These are phyloP conservation scores for Wasmannia auropunctata DNA, from an alignment of 1,140 invertebrate genomes.

Conservation along the genomic window DNA sequence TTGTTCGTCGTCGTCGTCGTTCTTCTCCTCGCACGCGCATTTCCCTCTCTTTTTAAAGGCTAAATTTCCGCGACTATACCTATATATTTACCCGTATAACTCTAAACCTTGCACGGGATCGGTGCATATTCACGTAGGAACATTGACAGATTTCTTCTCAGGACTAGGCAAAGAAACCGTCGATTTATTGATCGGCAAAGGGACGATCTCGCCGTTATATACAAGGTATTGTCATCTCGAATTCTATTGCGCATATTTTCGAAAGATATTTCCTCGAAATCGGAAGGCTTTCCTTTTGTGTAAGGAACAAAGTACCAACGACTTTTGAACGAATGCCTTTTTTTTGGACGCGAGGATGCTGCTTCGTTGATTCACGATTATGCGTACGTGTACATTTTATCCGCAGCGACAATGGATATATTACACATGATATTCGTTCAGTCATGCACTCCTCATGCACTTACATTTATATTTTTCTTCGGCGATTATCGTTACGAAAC, in stretches of 20 bases:
- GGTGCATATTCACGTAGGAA: slow-evolving; percentile 63
- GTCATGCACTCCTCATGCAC: neutral
- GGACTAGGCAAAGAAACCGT: slow-evolving; percentile 30
- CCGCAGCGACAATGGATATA: slow-evolving; percentile 32
- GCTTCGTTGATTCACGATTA: slow-evolving; percentile 41
- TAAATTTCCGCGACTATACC: slow-evolving; percentile 37
- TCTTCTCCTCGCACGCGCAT: slow-evolving; percentile 20
- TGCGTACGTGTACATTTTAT: slow-evolving; percentile 38
- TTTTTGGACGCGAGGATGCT: slow-evolving; percentile 24
- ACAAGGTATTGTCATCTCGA: neutral
- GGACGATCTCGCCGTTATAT: neutral
- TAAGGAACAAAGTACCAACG: neutral
- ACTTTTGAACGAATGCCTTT: slow-evolving; percentile 6
- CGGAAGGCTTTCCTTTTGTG: neutral
- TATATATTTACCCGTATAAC: slow-evolving; percentile 39
- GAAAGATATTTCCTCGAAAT: neutral
- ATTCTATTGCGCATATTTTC: neutral
- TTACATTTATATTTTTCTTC: neutral
- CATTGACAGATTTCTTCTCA: slow-evolving; percentile 59
- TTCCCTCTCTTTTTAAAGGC: slow-evolving; percentile 2
- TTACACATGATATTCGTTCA: slow-evolving; percentile 27
- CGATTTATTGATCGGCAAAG: slow-evolving; percentile 18
- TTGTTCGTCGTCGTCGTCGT: slow-evolving; percentile 15
- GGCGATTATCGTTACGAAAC: neutral
- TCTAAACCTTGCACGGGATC: slow-evolving; percentile 30